Base-by-base conservation (phyloP, 1,140 invertebrate species). In the Panagrolaimus sp. region DNA sequence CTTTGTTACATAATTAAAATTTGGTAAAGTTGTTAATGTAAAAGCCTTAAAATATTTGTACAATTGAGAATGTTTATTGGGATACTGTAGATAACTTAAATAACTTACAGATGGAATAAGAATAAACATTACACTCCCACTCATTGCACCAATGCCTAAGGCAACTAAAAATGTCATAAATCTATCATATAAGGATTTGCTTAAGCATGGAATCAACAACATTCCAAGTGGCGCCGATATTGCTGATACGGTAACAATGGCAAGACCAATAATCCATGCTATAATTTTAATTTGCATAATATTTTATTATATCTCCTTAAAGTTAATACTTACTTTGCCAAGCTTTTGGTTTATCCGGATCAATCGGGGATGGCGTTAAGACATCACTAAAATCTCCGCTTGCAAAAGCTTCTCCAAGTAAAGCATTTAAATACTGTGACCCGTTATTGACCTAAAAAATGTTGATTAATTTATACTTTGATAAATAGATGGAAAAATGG, bases 81-180 rank as follows among this genome's bases (percentile, higher is more conserved):
- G 45, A 9, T 10, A 46, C 9, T 46, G 45, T 10, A 9, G 9
- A 28, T 8, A 38, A 73, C 26, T n/a, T n/a, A n/a, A n/a, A 46
- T 38, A 73, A 43, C 69, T 9, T 47, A 77, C 74, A 48, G 73
- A 68, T 43, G 77, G 77, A 48, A 79, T 64, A 64, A 79, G 70
- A 52, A 79, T 80, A 48, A 79, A 79, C 12, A 79, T 63, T 45
- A 65, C 65, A 0, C 68, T 72, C 43, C 78, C 78, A 46, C 65
- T 68, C 63, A 79, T 72, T 12, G 78, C 76, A 1, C 78, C 78
- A 47, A 80, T 78, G 15, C 78, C 78, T 15, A 80, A 28, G 28
- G 78, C 78, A 15, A 80, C 71, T 1, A 80, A 69, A 65, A 81
- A 80, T 21, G 71, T 76, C 78, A 80, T 80, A 38, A 72, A 69